These are phyloP conservation scores for Brachionichthys hirsutus DNA, from an alignment of 2,113 vertebrate genomes.

Conservation along the genomic window DNA sequence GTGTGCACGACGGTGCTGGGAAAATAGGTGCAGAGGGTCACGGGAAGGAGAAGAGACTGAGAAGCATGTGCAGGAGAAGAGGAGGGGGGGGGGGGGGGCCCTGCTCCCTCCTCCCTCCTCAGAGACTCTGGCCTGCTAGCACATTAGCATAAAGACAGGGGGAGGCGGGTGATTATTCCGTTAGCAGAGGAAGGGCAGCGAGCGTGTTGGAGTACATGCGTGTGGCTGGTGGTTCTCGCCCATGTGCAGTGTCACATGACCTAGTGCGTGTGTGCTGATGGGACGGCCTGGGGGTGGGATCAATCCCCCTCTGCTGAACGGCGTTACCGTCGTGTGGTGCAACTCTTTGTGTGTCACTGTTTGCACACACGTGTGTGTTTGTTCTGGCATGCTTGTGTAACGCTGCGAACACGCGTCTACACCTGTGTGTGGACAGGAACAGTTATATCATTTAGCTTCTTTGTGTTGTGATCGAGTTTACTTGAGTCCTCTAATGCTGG, in stretches of 20 bases:
- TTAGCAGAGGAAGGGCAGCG: conserved; percentile 43
- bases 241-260: conserved; percentile 53
- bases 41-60: conserved; percentile 29
- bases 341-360: conserved; percentile 59
- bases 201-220: conserved; percentile 42
- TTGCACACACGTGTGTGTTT: conserved; percentile 47
- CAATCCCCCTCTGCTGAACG: conserved; percentile 59
- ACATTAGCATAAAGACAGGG: conserved; percentile 79
- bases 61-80: conserved; percentile 37
- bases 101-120: conserved; percentile 71
- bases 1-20: conserved; percentile 5
- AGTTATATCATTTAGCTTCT: conserved; percentile 71
- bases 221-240: conserved; percentile 52
- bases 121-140: conserved; percentile 76
- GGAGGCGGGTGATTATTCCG: conserved; percentile 44
- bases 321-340: conserved; percentile 66
- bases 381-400: conserved; percentile 74
- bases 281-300: conserved; percentile 39
- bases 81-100: conserved; percentile 54
- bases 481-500: background rate
- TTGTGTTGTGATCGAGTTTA: background rate
- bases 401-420: conserved; percentile 54
- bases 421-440: conserved; percentile 65
- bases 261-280: conserved; percentile 39
- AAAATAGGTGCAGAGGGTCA: conserved; percentile 45